A percentile compares a stretch with the other conserved stretches of the same genome.
Conservation (phyloP, 2,888 invertebrate genomes). For the Andrena fulva region DNA sequence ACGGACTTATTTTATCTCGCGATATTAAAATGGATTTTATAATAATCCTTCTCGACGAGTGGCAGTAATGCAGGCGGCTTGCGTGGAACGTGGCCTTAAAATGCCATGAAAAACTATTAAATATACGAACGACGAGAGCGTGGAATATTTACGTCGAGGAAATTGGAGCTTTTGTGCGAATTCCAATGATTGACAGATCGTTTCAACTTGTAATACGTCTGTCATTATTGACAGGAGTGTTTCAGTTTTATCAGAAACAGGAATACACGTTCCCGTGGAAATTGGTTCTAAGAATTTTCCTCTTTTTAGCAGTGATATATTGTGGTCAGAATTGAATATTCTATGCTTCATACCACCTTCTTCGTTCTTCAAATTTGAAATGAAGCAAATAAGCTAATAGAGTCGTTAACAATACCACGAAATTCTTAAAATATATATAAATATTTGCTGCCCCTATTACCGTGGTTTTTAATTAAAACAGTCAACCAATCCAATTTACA, state of each 20-base stretch:
- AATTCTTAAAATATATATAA: no score
- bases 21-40: not conserved
- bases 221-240: not conserved
- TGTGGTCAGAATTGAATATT: no score
- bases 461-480: no score
- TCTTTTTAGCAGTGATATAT: not conserved
- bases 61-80: not conserved
- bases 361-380: no score
- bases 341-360: no score
- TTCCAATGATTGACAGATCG: constrained; percentile 6
- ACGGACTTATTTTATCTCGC: not conserved
- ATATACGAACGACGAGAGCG: not conserved
- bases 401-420: no score
- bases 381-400: no score
- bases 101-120: not conserved
- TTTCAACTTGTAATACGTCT: constrained; percentile 14
- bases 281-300: not conserved
- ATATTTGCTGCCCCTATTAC: no score
- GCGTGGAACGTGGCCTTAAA: not conserved
- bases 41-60: not conserved
- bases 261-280: not conserved
- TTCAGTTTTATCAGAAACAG: not conserved
- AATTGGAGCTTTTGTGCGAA: constrained; percentile 14
- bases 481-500: no score
- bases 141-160: not conserved